Evolutionary conservation across 2,113 vertebrate species (phyloP).

Genomic region (Chaenocephalus aceratus): DNA sequence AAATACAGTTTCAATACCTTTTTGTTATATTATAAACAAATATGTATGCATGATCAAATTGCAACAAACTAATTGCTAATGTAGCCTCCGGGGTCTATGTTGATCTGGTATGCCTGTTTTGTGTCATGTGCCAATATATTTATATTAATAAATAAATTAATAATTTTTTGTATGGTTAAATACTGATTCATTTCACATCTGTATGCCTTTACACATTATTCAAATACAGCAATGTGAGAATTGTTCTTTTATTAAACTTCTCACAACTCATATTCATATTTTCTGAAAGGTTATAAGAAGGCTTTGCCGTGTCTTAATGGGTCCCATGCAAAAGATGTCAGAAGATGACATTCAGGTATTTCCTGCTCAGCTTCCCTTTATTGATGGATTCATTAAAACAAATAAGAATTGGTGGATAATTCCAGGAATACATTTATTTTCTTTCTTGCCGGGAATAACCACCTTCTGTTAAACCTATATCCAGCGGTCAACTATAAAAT

Average conservation of each 20-base stretch:
- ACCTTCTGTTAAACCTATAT: background rate
- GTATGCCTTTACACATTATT: background rate
- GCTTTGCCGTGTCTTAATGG: background rate
- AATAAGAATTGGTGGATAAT: background rate
- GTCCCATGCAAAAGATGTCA: background rate
- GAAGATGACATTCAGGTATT: background rate
- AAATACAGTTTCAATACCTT: background rate
- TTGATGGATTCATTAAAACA: too few species aligned
- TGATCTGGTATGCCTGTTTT: too few species aligned
- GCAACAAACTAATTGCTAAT: background rate
- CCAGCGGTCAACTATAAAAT: too few species aligned
- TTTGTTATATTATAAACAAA: background rate
- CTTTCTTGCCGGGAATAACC: background rate
- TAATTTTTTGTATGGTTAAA: too few species aligned
- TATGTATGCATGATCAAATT: background rate
- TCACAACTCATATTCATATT: background rate
- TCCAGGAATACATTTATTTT: background rate
- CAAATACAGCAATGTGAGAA: slow-evolving; percentile 1
- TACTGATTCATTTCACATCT: slow-evolving; percentile 25
- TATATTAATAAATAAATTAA: too few species aligned
- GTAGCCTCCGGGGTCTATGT: too few species aligned
- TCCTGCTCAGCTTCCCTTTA: background rate
- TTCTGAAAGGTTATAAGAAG: background rate
- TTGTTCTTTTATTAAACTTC: background rate
- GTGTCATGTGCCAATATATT: too few species aligned